Conservation (phyloP, 2,797 vertebrate genomes). For the Gobionotothen gibberifrons region DNA sequence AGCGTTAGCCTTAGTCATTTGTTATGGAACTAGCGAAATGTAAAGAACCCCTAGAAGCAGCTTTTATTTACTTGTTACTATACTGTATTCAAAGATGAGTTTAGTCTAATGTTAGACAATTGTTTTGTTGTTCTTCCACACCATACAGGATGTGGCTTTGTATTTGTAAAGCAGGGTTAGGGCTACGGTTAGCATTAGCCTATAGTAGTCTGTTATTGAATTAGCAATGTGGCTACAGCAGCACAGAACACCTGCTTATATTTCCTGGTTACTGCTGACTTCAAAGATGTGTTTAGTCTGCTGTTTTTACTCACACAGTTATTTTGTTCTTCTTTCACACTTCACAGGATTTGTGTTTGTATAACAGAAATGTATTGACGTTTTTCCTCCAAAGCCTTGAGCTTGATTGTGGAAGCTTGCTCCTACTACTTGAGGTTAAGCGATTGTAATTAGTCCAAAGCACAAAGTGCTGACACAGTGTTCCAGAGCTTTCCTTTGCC, state of each 20-base stretch:
- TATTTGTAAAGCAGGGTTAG: too few relatives aligned
- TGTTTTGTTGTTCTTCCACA: too few relatives aligned
- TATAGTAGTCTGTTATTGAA: too few relatives aligned
- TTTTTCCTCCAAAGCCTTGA: slow-evolving; percentile 37
- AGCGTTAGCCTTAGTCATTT: too few relatives aligned
- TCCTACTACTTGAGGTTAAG: slow-evolving; percentile 56
- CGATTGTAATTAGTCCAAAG: slow-evolving; percentile 56
- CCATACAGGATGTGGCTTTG: too few relatives aligned
- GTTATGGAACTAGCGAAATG: too few relatives aligned
- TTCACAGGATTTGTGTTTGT: slow-evolving; percentile 32
- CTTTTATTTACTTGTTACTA: too few relatives aligned
- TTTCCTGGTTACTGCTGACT: slow-evolving; percentile 1
- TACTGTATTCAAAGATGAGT: too few relatives aligned
- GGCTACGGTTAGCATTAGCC: too few relatives aligned
- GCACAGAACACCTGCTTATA: not conserved
- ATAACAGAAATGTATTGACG: slow-evolving; percentile 48
- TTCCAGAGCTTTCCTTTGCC: slow-evolving; percentile 31
- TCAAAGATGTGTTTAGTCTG: slow-evolving; percentile 18
- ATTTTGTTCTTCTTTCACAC: slow-evolving; percentile 25
- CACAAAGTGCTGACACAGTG: slow-evolving; percentile 39
- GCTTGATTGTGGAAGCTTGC: slow-evolving; percentile 39
- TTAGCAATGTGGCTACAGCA: not conserved
- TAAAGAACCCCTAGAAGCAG: too few relatives aligned
- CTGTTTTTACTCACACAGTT: not conserved
- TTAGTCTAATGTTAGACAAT: too few relatives aligned